phyloP scores from a whole-genome alignment of 2,797 vertebrate genomes.

The Triplophysa yarkandensis region DNA sequence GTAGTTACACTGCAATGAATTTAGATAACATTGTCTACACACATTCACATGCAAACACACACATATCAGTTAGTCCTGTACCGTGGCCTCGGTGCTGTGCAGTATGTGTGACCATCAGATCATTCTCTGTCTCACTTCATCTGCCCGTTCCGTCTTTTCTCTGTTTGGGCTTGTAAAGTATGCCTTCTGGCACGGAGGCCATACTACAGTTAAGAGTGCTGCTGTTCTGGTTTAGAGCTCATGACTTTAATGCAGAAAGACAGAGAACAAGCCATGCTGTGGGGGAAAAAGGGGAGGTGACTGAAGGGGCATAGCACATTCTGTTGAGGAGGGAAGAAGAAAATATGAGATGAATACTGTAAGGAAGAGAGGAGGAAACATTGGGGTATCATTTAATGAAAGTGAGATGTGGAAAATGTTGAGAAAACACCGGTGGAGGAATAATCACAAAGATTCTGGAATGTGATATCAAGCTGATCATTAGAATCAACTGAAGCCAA shows the following conservation, averaged over 20 bases:
- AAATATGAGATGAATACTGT: not conserved
- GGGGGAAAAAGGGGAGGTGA: conserved; percentile 19
- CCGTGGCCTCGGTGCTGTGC: not conserved
- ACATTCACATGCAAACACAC: not conserved
- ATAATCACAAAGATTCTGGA: not conserved
- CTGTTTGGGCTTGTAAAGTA: conserved; percentile 13
- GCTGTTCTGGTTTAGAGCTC: conserved; percentile 41
- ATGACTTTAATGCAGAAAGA: conserved; percentile 51
- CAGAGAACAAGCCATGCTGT: conserved; percentile 42
- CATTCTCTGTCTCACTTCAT: conserved; percentile 10
- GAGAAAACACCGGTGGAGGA: not conserved
- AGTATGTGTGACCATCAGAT: conserved; percentile 39
- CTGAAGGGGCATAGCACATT: not conserved
- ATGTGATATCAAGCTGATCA: not conserved
- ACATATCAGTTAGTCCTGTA: not conserved
- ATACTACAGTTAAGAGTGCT: conserved; percentile 36
- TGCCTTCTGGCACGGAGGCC: conserved; percentile 32
- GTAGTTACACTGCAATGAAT: conserved; percentile 48
- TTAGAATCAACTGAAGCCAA: not conserved
- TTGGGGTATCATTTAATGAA: not conserved
- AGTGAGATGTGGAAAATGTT: not conserved
- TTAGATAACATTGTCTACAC: conserved; percentile 31
- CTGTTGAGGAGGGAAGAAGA: not conserved
- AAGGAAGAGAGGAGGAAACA: not conserved
- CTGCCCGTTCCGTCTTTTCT: not conserved